phyloP scores from a whole-genome alignment of 2,797 vertebrate genomes.

The Mormyrus hasselquistii region DNA sequence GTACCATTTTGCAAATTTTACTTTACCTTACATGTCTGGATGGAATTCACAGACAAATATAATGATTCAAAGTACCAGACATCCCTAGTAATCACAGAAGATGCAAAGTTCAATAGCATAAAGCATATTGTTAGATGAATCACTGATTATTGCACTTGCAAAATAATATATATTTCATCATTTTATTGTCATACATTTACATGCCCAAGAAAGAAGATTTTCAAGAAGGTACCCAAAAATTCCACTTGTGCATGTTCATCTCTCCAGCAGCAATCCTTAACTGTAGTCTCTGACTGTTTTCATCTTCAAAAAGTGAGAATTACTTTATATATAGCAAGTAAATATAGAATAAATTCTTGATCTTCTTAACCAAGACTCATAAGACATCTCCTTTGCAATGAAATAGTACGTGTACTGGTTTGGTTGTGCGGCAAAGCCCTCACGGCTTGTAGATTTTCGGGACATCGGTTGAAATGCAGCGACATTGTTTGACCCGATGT shows the following conservation, averaged over 20 bases:
- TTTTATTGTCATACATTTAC: neutral
- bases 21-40: neutral
- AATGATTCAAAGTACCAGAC: neutral
- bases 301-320: neutral
- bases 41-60: neutral
- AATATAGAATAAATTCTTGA: neutral
- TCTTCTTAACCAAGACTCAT: neutral
- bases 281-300: neutral
- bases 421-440: constrained; percentile 27
- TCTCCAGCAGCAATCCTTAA: neutral
- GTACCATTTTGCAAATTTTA: neutral
- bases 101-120: neutral
- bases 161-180: neutral
- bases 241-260: neutral
- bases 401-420: neutral
- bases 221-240: neutral
- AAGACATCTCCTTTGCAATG: constrained; percentile 20
- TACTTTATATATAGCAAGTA: neutral
- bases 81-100: neutral
- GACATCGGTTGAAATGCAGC: constrained; percentile 89
- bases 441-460: constrained; percentile 67
- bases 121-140: neutral
- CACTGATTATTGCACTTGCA: constrained; percentile 18
- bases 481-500: constrained; percentile 90
- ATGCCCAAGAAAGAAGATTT: neutral